phyloP scores from a whole-genome alignment of 2,797 vertebrate species.

The Rhynchonycteris naso region DNA sequence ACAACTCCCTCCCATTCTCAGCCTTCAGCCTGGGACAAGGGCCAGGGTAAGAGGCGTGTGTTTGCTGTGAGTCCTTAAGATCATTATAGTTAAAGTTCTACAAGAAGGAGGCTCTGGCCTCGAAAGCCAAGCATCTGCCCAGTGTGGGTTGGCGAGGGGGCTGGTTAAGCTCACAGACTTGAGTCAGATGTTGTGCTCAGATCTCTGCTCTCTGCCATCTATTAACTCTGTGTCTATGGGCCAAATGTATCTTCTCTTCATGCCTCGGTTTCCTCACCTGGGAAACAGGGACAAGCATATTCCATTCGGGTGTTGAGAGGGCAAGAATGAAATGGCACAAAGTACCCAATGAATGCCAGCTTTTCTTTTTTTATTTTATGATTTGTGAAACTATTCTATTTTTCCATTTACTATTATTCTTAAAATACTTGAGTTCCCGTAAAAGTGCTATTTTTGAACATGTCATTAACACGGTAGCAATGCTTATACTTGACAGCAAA shows the following conservation, averaged over 20 bases:
- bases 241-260: neutral
- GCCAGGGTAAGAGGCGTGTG: conserved; percentile 31
- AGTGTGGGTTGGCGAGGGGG: neutral
- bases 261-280: neutral
- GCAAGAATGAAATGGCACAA: neutral
- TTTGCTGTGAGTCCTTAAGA: conserved; percentile 23
- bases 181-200: neutral
- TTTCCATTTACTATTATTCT: neutral
- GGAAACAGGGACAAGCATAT: neutral
- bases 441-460: neutral
- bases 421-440: neutral
- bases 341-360: neutral
- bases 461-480: neutral
- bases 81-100: neutral
- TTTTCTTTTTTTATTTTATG: rapidly evolving
- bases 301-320: neutral
- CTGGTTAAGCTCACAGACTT: neutral
- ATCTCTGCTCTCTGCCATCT: neutral
- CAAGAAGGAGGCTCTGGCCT: neutral
- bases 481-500: neutral
- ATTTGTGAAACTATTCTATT: neutral
- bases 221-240: neutral
- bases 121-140: neutral
- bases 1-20: neutral
- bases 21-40: neutral